Conservation (phyloP, 2,888 invertebrate genomes). For the Volucella zonaria region DNA sequence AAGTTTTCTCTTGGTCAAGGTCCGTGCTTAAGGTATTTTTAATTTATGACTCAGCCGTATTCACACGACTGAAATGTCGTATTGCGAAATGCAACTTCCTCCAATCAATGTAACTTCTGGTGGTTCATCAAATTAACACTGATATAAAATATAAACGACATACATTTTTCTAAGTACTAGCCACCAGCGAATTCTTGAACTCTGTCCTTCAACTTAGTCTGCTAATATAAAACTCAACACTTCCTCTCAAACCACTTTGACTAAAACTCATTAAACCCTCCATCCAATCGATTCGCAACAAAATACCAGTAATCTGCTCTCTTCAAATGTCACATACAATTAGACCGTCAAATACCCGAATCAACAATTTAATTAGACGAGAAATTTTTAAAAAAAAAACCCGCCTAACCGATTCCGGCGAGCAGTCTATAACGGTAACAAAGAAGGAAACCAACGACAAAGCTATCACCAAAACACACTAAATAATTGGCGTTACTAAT, state of each 20-base stretch:
- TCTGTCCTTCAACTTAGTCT: conserved; percentile 11
- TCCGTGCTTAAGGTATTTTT: no score
- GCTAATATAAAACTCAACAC: conserved; percentile 14
- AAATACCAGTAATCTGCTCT: neutral
- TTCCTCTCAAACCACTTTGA: conserved; percentile 14
- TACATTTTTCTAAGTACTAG: no score
- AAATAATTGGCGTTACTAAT: conserved; percentile 42
- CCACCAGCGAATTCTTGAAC: no score
- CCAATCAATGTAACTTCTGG: no score
- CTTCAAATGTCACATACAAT: conserved; percentile 41
- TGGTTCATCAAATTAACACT: neutral
- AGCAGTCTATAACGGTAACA: neutral
- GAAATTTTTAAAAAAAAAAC: neutral
- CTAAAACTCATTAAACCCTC: neutral
- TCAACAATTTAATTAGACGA: conserved; percentile 30
- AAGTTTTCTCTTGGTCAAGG: no score
- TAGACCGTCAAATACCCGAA: conserved; percentile 1
- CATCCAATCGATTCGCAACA: neutral
- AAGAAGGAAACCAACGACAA: conserved; percentile 13
- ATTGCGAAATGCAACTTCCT: no score
- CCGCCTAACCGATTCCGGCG: neutral
- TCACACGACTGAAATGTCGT: no score
- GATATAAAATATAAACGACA: neutral
- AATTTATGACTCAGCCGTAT: no score
- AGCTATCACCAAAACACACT: conserved; percentile 21